These are phyloP conservation scores for Ptiloglossa arizonensis DNA, from an alignment of 1,140 invertebrate species.

Conservation along the genomic window DNA sequence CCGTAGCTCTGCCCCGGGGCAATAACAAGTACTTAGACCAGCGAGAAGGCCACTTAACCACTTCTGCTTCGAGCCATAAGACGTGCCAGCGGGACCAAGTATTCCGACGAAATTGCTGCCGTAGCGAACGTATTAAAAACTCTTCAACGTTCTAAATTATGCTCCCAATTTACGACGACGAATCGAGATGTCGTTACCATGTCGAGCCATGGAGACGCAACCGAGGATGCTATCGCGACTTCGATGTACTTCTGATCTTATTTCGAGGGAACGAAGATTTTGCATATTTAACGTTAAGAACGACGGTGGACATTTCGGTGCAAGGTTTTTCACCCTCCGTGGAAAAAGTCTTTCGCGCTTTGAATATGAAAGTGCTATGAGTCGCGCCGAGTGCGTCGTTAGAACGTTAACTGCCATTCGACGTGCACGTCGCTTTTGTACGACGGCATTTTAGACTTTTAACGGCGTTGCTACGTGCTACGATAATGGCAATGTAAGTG, in stretches of 20 bases:
- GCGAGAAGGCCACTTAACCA: no score
- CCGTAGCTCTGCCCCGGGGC: no score
- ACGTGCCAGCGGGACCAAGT: no score
- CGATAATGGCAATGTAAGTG: slow-evolving; percentile 22
- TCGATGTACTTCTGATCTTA: not conserved
- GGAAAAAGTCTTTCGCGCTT: slow-evolving; percentile 24
- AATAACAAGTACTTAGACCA: no score
- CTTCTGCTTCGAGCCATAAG: no score
- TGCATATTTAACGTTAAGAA: slow-evolving; percentile 12
- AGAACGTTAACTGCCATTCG: slow-evolving; percentile 44
- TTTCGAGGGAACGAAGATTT: not conserved
- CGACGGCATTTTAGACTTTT: slow-evolving; percentile 39
- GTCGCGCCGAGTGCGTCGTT: slow-evolving; percentile 36
- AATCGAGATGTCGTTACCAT: no score
- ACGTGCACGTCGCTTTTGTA: slow-evolving; percentile 24
- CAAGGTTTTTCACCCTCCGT: not conserved
- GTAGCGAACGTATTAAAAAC: no score
- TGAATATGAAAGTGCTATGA: slow-evolving; percentile 21
- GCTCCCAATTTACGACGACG: no score
- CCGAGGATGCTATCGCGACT: no score
- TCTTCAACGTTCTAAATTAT: no score
- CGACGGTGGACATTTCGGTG: not conserved
- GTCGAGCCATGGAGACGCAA: no score
- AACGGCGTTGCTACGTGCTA: slow-evolving; percentile 24
- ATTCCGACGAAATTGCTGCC: no score